phyloP scores from a whole-genome alignment of 2,797 vertebrate genomes.

The Lerista edwardsae region DNA sequence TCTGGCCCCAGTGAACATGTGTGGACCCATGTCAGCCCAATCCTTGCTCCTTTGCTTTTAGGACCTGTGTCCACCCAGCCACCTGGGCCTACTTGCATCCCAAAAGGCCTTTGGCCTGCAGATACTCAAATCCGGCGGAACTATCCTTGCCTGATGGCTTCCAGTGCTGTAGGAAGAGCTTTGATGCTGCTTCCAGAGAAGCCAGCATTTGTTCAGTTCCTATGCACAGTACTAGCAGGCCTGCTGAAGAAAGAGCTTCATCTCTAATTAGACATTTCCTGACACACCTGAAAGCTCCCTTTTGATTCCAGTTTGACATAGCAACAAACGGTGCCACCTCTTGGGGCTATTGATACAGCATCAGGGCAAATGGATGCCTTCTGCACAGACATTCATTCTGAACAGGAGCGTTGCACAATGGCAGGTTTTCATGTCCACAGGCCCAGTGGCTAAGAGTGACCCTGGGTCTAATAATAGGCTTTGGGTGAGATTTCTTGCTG shows the following conservation, averaged over 20 bases:
- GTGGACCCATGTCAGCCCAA: background rate
- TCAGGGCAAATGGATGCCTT: background rate
- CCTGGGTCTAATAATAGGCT: conserved; percentile 14
- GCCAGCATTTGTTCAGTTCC: background rate
- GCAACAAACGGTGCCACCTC: background rate
- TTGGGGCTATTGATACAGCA: background rate
- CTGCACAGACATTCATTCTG: background rate
- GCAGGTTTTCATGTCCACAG: conserved; percentile 10
- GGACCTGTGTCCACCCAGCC: background rate
- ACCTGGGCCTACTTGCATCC: background rate
- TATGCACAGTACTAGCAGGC: background rate
- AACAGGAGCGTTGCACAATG: background rate
- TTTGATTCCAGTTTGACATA: background rate
- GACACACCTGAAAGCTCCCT: background rate
- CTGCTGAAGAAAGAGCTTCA: background rate
- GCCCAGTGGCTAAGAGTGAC: conserved; percentile 1
- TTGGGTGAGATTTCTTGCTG: conserved; percentile 18
- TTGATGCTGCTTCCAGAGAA: background rate
- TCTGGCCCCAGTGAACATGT: too few species aligned
- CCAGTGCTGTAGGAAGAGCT: background rate
- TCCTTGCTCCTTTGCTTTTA: background rate
- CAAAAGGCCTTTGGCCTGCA: background rate
- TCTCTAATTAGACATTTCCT: conserved; percentile 19
- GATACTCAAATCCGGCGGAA: background rate
- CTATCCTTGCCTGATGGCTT: background rate